Evolutionary conservation across 2,113 vertebrate genomes (phyloP).

Genomic region (Albula glossodonta): DNA sequence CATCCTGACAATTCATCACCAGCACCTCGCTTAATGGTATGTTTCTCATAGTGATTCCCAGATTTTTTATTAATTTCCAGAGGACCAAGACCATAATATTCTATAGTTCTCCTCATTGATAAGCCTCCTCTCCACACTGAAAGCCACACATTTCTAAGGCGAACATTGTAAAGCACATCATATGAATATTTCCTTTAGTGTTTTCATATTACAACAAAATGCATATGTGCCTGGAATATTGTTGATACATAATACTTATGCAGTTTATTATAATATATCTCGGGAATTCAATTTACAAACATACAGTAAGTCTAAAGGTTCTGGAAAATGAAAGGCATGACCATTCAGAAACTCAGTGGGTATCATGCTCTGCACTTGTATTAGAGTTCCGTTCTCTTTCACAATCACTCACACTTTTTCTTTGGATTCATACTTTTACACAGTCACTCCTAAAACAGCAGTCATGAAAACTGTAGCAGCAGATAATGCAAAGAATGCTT

Average conservation of each 20-base stretch:
- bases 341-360: background rate
- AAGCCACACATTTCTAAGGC: too few species aligned
- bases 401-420: background rate
- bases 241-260: too few species aligned
- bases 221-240: too few species aligned
- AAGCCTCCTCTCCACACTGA: too few species aligned
- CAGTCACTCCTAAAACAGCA: background rate
- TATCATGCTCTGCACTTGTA: background rate
- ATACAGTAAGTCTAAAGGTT: background rate
- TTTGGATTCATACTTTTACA: background rate
- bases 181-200: too few species aligned
- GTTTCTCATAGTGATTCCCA: conserved; percentile 40
- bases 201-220: too few species aligned
- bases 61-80: conserved; percentile 11
- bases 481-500: background rate
- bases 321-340: background rate
- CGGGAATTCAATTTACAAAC: too few species aligned
- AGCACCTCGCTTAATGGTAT: conserved; percentile 42
- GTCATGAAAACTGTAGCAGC: background rate
- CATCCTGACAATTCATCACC: conserved; percentile 53
- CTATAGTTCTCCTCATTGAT: too few species aligned
- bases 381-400: background rate
- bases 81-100: background rate
- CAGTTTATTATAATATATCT: too few species aligned
- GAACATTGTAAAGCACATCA: too few species aligned